phyloP scores from a whole-genome alignment of 2,797 vertebrate genomes.

The Luscinia megarhynchos region DNA sequence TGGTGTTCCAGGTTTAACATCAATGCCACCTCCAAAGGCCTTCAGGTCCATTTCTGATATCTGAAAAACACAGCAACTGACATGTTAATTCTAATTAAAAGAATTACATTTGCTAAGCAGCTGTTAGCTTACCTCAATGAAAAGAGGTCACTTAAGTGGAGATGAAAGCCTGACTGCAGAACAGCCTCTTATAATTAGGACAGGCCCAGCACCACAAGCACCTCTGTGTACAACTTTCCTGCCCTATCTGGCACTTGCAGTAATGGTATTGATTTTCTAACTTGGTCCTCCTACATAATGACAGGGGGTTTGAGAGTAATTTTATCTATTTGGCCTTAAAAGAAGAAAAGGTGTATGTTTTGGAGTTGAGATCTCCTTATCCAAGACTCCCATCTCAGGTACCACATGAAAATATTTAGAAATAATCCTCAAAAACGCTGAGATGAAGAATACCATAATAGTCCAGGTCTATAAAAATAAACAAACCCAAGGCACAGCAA shows the following conservation, averaged over 20 bases:
- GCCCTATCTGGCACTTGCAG: not conserved
- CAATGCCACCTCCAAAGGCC: conserved; percentile 92
- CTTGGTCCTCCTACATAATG: not conserved
- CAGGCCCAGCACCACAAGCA: not conserved
- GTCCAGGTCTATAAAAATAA: not conserved
- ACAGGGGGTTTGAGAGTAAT: not conserved
- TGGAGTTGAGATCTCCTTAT: not conserved
- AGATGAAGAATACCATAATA: not conserved
- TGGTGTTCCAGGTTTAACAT: conserved; percentile 96
- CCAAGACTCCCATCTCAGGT: not conserved
- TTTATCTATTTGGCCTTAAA: not conserved
- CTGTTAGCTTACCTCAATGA: not conserved
- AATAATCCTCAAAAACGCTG: not conserved
- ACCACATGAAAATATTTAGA: not conserved
- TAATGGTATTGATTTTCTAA: not conserved
- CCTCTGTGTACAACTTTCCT: not conserved
- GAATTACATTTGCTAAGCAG: not conserved
- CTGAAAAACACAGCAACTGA: conserved; percentile 75
- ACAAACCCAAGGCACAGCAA: not conserved
- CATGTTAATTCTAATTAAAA: not conserved
- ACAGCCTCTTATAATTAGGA: not conserved
- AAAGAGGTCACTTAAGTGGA: not conserved
- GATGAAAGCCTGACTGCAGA: not conserved
- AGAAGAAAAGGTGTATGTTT: not conserved
- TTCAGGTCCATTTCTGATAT: conserved; percentile 97